Conservation (phyloP, 2,888 invertebrate genomes). For the Aelia acuminata region DNA sequence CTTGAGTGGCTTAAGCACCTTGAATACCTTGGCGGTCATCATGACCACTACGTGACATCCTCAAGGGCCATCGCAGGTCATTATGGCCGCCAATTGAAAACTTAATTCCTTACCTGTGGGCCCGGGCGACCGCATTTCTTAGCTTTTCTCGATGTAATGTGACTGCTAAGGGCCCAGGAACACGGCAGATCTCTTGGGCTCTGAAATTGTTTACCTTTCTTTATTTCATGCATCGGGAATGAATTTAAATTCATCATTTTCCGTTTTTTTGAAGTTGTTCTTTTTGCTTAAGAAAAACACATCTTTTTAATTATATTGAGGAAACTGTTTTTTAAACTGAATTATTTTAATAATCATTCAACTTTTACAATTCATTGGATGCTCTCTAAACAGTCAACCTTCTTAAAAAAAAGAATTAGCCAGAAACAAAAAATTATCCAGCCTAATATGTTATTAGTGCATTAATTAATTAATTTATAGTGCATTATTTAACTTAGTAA, state of each 20-base stretch:
- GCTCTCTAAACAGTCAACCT: too few relatives aligned
- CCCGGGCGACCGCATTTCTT: not conserved
- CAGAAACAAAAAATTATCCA: too few relatives aligned
- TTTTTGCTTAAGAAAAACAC: not conserved
- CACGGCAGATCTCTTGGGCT: slow-evolving; percentile 19
- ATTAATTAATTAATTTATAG: too few relatives aligned
- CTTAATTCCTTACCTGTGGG: slow-evolving; percentile 30
- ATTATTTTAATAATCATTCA: not conserved
- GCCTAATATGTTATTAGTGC: too few relatives aligned
- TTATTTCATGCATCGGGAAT: not conserved
- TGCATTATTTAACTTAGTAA: too few relatives aligned
- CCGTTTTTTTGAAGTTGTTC: not conserved
- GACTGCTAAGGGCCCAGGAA: not conserved
- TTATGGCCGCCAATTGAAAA: slow-evolving; percentile 5
- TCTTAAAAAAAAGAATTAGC: too few relatives aligned
- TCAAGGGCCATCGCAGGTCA: not conserved
- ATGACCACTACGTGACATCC: not conserved
- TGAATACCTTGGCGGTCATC: not conserved
- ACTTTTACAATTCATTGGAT: not conserved
- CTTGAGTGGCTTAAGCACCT: not conserved
- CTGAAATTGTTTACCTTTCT: slow-evolving; percentile 27
- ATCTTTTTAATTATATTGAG: not conserved
- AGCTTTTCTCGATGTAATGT: not conserved
- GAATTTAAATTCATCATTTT: not conserved
- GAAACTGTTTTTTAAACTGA: not conserved